phyloP scores from a whole-genome alignment of 1,140 invertebrate species.

The Dendrolimus kikuchii region DNA sequence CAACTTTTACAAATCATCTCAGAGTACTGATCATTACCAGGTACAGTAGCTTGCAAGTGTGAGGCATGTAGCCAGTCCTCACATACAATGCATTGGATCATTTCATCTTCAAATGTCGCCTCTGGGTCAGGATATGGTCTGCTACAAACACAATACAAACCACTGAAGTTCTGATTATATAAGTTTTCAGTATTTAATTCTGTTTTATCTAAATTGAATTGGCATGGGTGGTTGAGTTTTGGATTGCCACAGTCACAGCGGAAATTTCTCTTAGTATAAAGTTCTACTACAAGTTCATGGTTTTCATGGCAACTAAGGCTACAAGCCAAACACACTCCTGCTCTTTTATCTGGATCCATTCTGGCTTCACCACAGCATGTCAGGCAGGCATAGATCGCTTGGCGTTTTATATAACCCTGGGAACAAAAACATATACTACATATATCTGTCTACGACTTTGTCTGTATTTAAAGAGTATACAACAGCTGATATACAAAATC shows the following conservation, averaged over 20 bases:
- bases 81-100: constrained; percentile 97
- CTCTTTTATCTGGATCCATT: constrained; percentile 73
- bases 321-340: constrained; percentile 96
- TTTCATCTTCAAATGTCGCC: constrained; percentile 85
- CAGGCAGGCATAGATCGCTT: constrained; percentile 95
- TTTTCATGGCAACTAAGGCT: constrained; percentile 95
- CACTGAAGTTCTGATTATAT: constrained; percentile 97
- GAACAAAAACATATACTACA: constrained; percentile 34
- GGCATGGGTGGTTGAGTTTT: constrained; percentile 86
- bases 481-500: no score
- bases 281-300: constrained; percentile 95
- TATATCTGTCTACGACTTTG: neutral
- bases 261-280: constrained; percentile 98
- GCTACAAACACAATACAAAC: constrained; percentile 94
- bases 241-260: constrained; percentile 97
- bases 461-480: no score
- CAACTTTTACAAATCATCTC: constrained; percentile 87
- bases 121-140: constrained; percentile 96
- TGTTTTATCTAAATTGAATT: constrained; percentile 80
- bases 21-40: constrained; percentile 76
- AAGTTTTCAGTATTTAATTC: constrained; percentile 81
- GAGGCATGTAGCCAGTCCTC: constrained; percentile 98
- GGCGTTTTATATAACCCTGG: constrained; percentile 93
- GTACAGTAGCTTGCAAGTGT: constrained; percentile 79
- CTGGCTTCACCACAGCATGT: constrained; percentile 84